Base-by-base conservation (phyloP, 1,140 invertebrate genomes). In the Andricus grossulariae region DNA sequence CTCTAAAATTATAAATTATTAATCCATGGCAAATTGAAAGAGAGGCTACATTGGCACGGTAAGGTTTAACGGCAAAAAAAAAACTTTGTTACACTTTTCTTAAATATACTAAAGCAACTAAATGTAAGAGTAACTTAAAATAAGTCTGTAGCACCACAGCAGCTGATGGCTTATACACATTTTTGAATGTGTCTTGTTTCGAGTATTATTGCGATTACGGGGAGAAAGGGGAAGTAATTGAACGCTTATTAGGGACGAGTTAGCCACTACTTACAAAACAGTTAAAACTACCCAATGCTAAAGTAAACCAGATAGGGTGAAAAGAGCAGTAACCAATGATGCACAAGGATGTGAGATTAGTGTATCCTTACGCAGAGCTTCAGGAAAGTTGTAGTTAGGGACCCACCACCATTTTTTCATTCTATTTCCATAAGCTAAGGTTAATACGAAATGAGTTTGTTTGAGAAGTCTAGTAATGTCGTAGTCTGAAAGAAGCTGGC, bases 401-500 rank as follows among this genome's bases (percentile, higher is more conserved):
- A 88, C 87, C 89, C 89, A 87, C 81, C 89, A 90, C 88, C 89
- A 73, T 74, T 76, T 84, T 72, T 77, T 85, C 73, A 60, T 81
- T 81, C 74, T 45, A 71, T 70, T 18, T 89, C 82, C 84, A 84
- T 82, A 87, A 84, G 84, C 78, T 88, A 87, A 79, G 66, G 82
- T 89, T 88, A 89, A 66, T 86, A 83, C 82, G 80, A 87, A 82
- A 86, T 89, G 85, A 88, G 84, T 87, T 81, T 77, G 81, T 82
- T 82, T 86, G 79, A 88, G 83, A 86, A 87, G 89, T 91, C 89
- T 92, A 92, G 89, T 92, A 92, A 90, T 92, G 91, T 92, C 91
- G 91, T 90, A 92, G 91, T 92, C 91, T 91, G 90, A 92, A 92
- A 92, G 89, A 92, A 92, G 89, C 87, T 91, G 91, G 90, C 91